Evolutionary conservation across 2,113 vertebrate genomes (phyloP).

Genomic region (Danio rerio): GRCz12tu NC_133190.1:31848001-31848500

Average conservation of each 20-base stretch:
- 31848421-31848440: neutral
- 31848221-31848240: neutral
- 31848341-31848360: constrained; percentile 3
- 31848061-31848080: no score
- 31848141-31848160: neutral
- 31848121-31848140: no score
- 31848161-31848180: neutral
- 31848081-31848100: no score
- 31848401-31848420: constrained; percentile 36
- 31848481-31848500: constrained; percentile 60
- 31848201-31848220: neutral
- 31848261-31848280: neutral
- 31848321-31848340: constrained; percentile 51
- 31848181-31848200: neutral
- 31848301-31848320: constrained; percentile 33
- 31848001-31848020: no score
- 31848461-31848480: constrained; percentile 14
- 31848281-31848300: constrained; percentile 11
- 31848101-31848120: no score
- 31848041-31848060: no score
- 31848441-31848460: constrained; percentile 38
- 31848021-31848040: no score
- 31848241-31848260: neutral
- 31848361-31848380: constrained; percentile 18
- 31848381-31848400: constrained; percentile 28